Conservation (phyloP, 1,140 invertebrate genomes). For the Copidosoma floridanum region DNA sequence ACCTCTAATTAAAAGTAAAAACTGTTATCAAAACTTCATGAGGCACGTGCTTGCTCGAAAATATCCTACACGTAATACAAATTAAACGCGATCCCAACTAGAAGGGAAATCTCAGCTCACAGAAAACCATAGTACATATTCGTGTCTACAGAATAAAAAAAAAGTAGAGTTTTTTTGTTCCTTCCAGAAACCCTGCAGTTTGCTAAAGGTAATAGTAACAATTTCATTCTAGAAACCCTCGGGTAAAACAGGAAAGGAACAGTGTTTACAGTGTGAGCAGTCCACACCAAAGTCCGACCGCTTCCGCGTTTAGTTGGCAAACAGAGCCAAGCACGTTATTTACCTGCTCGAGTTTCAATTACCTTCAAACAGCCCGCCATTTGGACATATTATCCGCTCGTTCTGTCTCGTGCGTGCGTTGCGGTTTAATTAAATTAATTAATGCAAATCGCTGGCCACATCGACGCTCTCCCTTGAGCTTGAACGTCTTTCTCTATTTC, state of each 20-base stretch:
- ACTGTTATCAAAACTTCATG: background rate
- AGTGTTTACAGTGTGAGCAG: no score
- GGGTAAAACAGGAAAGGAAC: no score
- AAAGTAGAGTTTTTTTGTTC: no score
- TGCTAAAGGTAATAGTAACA: no score
- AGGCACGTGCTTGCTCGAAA: background rate
- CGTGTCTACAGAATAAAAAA: no score
- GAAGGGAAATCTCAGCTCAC: no score
- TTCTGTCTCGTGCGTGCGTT: no score
- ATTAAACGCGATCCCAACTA: background rate
- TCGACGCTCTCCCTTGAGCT: background rate
- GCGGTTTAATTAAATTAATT: constrained; percentile 29
- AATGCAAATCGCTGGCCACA: constrained; percentile 9
- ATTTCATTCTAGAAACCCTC: no score
- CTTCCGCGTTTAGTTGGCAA: background rate
- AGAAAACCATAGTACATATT: no score
- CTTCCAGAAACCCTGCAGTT: no score
- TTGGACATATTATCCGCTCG: background rate
- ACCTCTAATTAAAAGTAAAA: constrained; percentile 3
- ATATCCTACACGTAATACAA: background rate
- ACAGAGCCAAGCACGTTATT: background rate
- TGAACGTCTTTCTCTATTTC: no score
- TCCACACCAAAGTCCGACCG: background rate
- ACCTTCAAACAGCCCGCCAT: background rate
- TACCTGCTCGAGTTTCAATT: constrained; percentile 20